phyloP scores from a whole-genome alignment of 1,140 invertebrate genomes.

The Formica exsecta region DNA sequence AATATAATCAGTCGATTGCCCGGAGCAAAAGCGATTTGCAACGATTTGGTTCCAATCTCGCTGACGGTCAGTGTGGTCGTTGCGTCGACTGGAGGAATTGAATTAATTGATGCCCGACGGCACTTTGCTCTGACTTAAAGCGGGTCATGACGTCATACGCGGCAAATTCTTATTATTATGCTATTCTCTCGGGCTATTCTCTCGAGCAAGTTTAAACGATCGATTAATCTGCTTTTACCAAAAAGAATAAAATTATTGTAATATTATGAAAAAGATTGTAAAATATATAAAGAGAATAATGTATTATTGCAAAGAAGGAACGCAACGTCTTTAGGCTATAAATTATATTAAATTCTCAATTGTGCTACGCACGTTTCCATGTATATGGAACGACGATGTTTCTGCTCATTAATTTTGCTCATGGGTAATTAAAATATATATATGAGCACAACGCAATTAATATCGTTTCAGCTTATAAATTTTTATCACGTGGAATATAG shows the following conservation, averaged over 20 bases:
- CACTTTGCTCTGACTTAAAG: constrained; percentile 25
- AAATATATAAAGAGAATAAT: neutral
- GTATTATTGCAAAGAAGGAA: neutral
- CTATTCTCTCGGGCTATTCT: neutral
- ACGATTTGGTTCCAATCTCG: constrained; percentile 43
- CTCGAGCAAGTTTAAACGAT: neutral
- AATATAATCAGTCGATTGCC: constrained; percentile 21
- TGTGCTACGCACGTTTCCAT: neutral
- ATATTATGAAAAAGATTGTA: neutral
- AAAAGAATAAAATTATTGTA: neutral
- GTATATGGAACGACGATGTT: neutral
- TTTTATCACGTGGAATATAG: constrained; percentile 49
- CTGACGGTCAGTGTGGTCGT: constrained; percentile 33
- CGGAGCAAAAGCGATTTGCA: constrained; percentile 12
- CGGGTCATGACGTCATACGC: neutral
- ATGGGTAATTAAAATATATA: neutral
- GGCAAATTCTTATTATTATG: constrained; percentile 27
- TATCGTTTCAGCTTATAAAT: constrained; percentile 45
- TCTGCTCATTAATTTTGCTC: constrained; percentile 2
- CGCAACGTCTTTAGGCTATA: neutral
- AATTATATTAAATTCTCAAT: constrained; percentile 8
- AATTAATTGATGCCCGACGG: constrained; percentile 50
- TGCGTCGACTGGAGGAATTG: constrained; percentile 41
- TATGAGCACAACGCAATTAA: neutral
- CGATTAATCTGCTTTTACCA: neutral